phyloP scores from a whole-genome alignment of 1,140 invertebrate genomes.

The Drosophila sp. region DNA sequence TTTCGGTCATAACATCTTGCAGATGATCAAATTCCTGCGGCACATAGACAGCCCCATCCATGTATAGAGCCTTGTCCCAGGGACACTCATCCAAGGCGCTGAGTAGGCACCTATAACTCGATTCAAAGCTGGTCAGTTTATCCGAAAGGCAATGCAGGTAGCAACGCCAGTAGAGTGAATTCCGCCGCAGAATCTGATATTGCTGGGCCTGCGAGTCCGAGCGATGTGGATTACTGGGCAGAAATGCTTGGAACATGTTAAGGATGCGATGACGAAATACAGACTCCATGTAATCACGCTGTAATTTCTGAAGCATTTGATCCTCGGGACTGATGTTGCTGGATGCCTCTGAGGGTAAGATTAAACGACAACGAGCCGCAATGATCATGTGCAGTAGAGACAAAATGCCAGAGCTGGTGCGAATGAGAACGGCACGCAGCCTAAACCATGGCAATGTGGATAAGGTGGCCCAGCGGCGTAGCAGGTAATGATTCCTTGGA shows the following conservation, averaged over 20 bases:
- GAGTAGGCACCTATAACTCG: constrained; percentile 83
- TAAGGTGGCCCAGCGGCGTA: constrained; percentile 68
- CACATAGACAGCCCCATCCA: constrained; percentile 84
- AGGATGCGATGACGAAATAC: constrained; percentile 68
- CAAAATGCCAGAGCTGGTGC: constrained; percentile 54
- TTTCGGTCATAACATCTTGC: constrained; percentile 89
- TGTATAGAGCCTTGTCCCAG: constrained; percentile 87
- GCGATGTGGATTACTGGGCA: constrained; percentile 51
- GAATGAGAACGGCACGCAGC: constrained; percentile 45
- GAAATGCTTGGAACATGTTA: constrained; percentile 66
- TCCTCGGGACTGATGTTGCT: not conserved
- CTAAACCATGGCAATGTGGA: constrained; percentile 58
- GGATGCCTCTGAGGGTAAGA: not conserved
- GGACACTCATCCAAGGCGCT: constrained; percentile 86
- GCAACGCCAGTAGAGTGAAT: constrained; percentile 79
- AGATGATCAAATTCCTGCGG: constrained; percentile 85
- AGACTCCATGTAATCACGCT: constrained; percentile 9
- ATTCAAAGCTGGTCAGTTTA: constrained; percentile 56
- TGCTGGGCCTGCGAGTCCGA: constrained; percentile 38
- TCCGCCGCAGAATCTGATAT: constrained; percentile 47
- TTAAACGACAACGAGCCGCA: constrained; percentile 53
- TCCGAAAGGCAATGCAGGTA: constrained; percentile 67
- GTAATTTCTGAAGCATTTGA: not conserved
- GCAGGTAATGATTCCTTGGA: constrained; percentile 85
- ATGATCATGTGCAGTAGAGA: constrained; percentile 62